A percentile compares a stretch with the other conserved stretches of the same genome.
Evolutionary conservation across 2,888 invertebrate genomes (phyloP).

Genomic region (Amblyjoppa fuscipennis): DNA sequence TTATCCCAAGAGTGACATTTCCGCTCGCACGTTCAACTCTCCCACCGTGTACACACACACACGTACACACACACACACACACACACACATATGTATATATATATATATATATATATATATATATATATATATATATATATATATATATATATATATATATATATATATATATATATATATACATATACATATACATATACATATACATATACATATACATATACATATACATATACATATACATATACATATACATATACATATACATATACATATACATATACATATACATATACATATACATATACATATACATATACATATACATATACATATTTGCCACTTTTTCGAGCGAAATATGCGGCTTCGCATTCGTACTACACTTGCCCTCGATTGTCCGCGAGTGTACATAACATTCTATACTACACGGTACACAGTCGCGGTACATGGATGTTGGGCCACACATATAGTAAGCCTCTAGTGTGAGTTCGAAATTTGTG

Average conservation of each 20-base stretch:
- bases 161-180: too few species aligned
- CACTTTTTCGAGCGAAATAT: constrained; percentile 31
- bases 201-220: too few species aligned
- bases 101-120: too few species aligned
- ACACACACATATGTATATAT: not conserved
- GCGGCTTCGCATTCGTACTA: constrained; percentile 15
- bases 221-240: too few species aligned
- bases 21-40: constrained; percentile 7
- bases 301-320: not conserved
- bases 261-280: too few species aligned
- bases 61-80: too few species aligned
- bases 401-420: constrained; percentile 16
- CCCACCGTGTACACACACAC: too few species aligned
- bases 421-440: not conserved
- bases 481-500: constrained; percentile 21
- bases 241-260: too few species aligned
- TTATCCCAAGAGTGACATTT: constrained; percentile 17
- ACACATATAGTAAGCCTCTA: not conserved
- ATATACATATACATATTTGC: constrained; percentile 4
- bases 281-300: too few species aligned
- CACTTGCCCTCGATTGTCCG: constrained; percentile 36
- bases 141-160: too few species aligned
- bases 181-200: too few species aligned
- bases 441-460: not conserved
- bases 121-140: too few species aligned